Base-by-base conservation (phyloP, 2,797 vertebrate genomes). In the Tokudaia tokunoshimensis region DNA sequence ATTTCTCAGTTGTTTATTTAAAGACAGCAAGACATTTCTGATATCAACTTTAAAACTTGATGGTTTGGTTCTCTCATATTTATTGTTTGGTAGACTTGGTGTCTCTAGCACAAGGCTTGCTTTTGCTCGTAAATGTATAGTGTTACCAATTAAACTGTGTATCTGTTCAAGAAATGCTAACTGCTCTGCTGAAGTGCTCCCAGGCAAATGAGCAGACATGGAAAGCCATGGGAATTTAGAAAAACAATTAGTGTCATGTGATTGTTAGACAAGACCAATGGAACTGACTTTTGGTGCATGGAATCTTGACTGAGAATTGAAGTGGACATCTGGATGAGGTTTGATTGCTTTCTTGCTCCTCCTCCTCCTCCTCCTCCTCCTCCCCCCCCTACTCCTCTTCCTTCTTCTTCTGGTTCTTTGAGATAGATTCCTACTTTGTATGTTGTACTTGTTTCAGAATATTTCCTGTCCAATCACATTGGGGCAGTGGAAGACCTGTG, bases 101-200 rank as follows among this genome's bases (percentile, higher is more conserved):
- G 82, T 96, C 94, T 97, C 95, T 95, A 78, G 37, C 37, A 31
- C 34, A 79, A 90, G 75, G 57, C 61, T 93, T 94, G 55, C 44
- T 92, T 97, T 97, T 95, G 91, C 94, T 97, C 84, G 44, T 94
- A 97, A 97, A 94, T 31, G 88, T 92, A 85, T 85, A 95, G 52
- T 92, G 80, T 97, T 97, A 96, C 88, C 87, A 88, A 50, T 96
- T 94, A 96, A 95, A 95, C 92, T 88, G 92, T 84, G 76, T 80
- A 78, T 50, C 74, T 17, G n/a, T 93, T 95, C 63, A 87, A 96
- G 72, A 80, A 80, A 93, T 87, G 8, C 86, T 95, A 96, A 89
- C 79, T 74, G 78, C 47, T 55, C 89, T 34, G 63, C 96, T 79
- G 86, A 96, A 95, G 92, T 37, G 34, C 55, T 95, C 85, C 92